These are phyloP conservation scores for Euwallacea fornicatus DNA, from an alignment of 1,140 invertebrate species.

Conservation along the genomic window DNA sequence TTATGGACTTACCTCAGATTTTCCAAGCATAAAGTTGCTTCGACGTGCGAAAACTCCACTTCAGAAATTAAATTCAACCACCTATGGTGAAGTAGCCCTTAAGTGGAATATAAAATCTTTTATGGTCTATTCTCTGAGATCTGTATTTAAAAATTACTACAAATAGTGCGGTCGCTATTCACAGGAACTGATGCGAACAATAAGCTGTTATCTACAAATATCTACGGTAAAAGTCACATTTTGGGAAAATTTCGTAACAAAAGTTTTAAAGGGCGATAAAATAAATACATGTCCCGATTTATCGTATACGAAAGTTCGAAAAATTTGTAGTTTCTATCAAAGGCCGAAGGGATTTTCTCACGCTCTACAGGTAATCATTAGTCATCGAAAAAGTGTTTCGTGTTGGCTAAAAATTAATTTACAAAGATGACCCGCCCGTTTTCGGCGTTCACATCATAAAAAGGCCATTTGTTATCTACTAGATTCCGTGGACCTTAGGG, in stretches of 20 bases:
- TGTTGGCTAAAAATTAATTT: constrained; percentile 7
- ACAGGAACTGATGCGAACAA: constrained; percentile 16
- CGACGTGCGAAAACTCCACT: neutral
- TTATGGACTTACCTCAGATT: too few relatives aligned
- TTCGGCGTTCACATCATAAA: constrained; percentile 20
- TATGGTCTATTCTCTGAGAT: constrained; percentile 5
- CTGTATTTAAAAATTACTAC: constrained; percentile 17
- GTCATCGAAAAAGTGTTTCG: constrained; percentile 4
- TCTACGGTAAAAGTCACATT: constrained; percentile 25
- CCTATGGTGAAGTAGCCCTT: constrained; percentile 22
- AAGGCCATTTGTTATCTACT: constrained; percentile 14
- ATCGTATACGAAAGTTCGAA: too few relatives aligned
- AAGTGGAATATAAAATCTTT: constrained; percentile 22
- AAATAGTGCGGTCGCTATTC: constrained; percentile 22
- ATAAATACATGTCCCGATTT: too few relatives aligned
- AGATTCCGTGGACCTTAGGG: constrained; percentile 6
- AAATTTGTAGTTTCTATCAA: too few relatives aligned
- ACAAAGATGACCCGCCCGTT: constrained; percentile 7
- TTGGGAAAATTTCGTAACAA: neutral
- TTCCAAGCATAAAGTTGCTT: too few relatives aligned
- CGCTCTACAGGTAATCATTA: constrained; percentile 8
- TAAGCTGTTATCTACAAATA: constrained; percentile 22
- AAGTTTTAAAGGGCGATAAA: too few relatives aligned
- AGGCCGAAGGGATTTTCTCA: neutral
- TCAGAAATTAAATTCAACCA: constrained; percentile 6